Evolutionary conservation across 1,140 invertebrate species (phyloP).

Genomic region (Lanistes nyassanus): DNA sequence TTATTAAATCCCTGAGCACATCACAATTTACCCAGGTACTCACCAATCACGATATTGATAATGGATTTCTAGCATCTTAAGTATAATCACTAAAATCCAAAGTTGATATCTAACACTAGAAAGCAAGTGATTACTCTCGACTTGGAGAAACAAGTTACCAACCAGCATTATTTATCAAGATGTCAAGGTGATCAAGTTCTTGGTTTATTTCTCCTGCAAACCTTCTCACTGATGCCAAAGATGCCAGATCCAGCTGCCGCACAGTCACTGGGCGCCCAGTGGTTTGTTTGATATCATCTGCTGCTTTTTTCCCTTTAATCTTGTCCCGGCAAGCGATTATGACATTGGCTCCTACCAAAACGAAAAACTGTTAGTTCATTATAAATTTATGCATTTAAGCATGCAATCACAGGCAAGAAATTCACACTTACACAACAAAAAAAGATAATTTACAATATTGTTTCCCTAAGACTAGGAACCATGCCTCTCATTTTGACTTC

Average conservation of each 20-base stretch:
- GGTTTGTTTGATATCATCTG: conserved; percentile 79
- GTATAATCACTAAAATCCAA: too few relatives aligned
- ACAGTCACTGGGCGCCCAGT: conserved; percentile 69
- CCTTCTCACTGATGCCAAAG: conserved; percentile 57
- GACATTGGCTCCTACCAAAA: conserved; percentile 75
- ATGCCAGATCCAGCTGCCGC: conserved; percentile 70
- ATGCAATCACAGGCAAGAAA: not conserved
- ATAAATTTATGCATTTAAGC: too few relatives aligned
- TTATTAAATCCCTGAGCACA: too few relatives aligned
- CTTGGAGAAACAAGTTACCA: not conserved
- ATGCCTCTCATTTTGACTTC: too few relatives aligned
- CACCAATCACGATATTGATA: too few relatives aligned
- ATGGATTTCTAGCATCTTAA: too few relatives aligned
- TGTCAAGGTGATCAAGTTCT: conserved; percentile 41
- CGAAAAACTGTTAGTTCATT: too few relatives aligned
- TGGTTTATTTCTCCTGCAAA: conserved; percentile 64
- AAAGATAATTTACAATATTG: not conserved
- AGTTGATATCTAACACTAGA: too few relatives aligned
- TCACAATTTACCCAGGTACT: too few relatives aligned
- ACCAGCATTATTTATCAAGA: conserved; percentile 57
- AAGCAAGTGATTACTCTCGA: too few relatives aligned
- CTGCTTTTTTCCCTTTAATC: conserved; percentile 77
- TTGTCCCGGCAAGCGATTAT: conserved; percentile 85
- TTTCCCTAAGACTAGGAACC: too few relatives aligned
- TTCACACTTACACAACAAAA: not conserved